A percentile compares a stretch with the other conserved stretches of the same genome.
Conservation (phyloP, 2,113 vertebrate species). For the Monarcha castaneiventris region DNA sequence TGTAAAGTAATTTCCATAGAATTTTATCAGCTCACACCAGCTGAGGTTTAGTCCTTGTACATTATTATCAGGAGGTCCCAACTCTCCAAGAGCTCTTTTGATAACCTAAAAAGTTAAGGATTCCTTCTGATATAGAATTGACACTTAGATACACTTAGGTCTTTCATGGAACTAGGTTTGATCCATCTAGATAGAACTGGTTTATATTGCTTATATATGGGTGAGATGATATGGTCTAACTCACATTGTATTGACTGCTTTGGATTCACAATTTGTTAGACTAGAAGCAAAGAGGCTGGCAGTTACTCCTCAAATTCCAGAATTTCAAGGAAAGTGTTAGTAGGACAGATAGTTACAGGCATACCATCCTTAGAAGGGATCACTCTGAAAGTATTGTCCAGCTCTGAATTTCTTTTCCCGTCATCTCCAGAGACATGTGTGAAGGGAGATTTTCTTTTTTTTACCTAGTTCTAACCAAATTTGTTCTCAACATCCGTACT, state of each 20-base stretch:
- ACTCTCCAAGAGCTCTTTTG: neutral
- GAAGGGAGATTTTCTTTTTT: neutral
- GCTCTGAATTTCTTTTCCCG: neutral
- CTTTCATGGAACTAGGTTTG: neutral
- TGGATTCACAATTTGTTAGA: neutral
- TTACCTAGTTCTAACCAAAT: neutral
- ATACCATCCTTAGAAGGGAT: neutral
- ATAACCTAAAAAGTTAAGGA: neutral
- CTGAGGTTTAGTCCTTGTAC: neutral
- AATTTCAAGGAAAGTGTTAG: neutral
- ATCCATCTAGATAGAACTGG: neutral
- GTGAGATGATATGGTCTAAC: neutral
- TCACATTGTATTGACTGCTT: neutral
- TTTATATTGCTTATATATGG: neutral
- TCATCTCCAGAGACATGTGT: neutral
- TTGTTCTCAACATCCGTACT: neutral
- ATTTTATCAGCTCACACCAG: neutral
- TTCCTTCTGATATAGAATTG: neutral
- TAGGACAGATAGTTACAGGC: neutral
- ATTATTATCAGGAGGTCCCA: neutral
- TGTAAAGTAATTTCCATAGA: neutral
- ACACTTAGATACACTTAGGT: neutral
- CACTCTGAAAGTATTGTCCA: neutral
- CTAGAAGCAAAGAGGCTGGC: neutral
- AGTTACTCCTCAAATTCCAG: neutral